phyloP scores from a whole-genome alignment of 2,888 invertebrate species.

The Heteromyza rotundicornis region DNA sequence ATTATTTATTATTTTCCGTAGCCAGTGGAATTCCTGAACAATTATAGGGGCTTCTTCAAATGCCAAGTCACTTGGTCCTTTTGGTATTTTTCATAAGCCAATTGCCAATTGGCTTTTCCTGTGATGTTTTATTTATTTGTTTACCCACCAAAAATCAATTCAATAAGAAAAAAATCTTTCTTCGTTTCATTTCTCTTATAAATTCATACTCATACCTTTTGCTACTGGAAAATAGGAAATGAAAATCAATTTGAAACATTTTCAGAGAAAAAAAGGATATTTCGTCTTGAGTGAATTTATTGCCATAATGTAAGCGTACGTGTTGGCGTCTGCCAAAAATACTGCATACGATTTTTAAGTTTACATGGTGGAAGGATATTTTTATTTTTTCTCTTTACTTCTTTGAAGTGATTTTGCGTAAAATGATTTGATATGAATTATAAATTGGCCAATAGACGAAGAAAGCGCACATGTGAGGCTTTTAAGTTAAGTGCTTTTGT shows the following conservation, averaged over 20 bases:
- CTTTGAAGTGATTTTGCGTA: slow-evolving; percentile 10
- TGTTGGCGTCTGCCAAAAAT: slow-evolving; percentile 29
- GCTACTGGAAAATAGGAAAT: slow-evolving; percentile 34
- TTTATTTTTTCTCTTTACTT: slow-evolving; percentile 6
- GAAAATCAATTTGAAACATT: slow-evolving; percentile 52
- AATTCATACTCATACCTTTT: slow-evolving; percentile 6
- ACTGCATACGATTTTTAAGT: slow-evolving; percentile 3
- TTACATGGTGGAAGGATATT: slow-evolving; percentile 5
- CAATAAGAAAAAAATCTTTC: slow-evolving; percentile 30
- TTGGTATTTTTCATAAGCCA: too few relatives aligned
- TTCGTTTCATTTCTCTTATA: background rate
- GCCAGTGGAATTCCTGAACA: too few relatives aligned
- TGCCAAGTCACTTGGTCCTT: too few relatives aligned
- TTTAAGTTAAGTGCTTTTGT: slow-evolving; percentile 52
- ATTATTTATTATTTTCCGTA: too few relatives aligned
- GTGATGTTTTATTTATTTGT: slow-evolving; percentile 53
- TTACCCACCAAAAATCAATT: slow-evolving; percentile 51
- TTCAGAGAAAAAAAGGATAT: slow-evolving; percentile 33
- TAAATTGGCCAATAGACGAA: slow-evolving; percentile 43
- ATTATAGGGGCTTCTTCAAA: too few relatives aligned
- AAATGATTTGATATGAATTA: slow-evolving; percentile 49
- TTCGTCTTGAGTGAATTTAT: slow-evolving; percentile 54
- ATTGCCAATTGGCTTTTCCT: background rate
- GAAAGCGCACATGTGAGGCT: slow-evolving; percentile 30
- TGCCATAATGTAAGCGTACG: slow-evolving; percentile 52